These are phyloP conservation scores for Ophioninae sp. DNA, from an alignment of 2,888 invertebrate genomes.

Conservation along the genomic window DNA sequence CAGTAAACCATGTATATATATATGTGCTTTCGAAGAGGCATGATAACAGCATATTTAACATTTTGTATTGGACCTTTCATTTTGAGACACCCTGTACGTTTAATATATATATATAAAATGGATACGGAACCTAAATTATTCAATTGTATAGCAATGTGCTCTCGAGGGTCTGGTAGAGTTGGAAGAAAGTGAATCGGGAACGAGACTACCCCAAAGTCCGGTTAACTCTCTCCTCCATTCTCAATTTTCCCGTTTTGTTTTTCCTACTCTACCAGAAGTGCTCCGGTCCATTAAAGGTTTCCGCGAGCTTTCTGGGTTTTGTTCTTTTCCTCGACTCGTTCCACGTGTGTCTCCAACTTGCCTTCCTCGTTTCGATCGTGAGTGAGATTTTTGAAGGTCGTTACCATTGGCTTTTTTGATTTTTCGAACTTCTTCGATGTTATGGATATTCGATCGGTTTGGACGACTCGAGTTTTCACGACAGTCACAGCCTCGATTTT, in stretches of 20 bases:
- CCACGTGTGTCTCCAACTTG: constrained; percentile 2
- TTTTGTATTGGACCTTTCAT: too few species aligned
- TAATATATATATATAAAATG: too few species aligned
- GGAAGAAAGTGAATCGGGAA: constrained; percentile 24
- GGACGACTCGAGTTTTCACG: too few species aligned
- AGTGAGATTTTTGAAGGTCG: background rate
- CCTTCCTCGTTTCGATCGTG: background rate
- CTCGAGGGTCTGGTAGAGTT: constrained; percentile 1
- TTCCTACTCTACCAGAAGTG: constrained; percentile 23
- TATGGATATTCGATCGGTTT: too few species aligned
- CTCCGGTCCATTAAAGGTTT: constrained; percentile 40
- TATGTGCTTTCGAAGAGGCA: too few species aligned
- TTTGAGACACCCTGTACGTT: too few species aligned
- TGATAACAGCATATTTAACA: too few species aligned
- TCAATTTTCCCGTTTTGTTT: constrained; percentile 24
- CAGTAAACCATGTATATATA: too few species aligned
- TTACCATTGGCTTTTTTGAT: too few species aligned
- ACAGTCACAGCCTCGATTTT: too few species aligned
- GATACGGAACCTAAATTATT: constrained; percentile 44
- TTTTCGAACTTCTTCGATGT: too few species aligned
- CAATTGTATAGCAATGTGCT: constrained; percentile 47
- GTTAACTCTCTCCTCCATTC: constrained; percentile 29
- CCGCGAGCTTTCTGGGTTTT: constrained; percentile 7
- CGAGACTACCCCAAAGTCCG: constrained; percentile 30
- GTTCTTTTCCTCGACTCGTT: constrained; percentile 11